Evolutionary conservation across 1,140 invertebrate species (phyloP), one percentile per base, ranked within the genome.

Genomic region (Dysdera silvatica): DNA sequence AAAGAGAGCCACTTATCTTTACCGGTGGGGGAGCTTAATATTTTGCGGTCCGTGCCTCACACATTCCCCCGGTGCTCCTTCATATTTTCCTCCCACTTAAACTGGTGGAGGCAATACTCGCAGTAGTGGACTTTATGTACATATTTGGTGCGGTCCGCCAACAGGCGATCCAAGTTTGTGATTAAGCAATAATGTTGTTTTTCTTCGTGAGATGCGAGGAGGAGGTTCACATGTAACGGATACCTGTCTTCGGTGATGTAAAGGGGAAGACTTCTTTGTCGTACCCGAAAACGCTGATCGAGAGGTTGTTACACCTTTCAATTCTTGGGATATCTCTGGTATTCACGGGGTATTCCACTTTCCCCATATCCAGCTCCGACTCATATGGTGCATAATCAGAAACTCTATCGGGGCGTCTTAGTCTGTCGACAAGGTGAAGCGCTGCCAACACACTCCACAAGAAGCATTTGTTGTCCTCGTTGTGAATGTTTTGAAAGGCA

Each of bases 381-480:
- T 60, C n/a, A n/a, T 33, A 52, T 37, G 31, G 14, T 48, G 8
- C 33, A 23, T 61, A 61, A 33, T 61, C 37, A 20, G 14, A 33
- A 8, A 51, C 29, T 35, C 45, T 32, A 18, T 48, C 8, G 1
- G 41, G 24, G 14, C 24, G 0, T 24, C 8, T 51, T n/a, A n/a
- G n/a, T n/a, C n/a, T n/a, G 14, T 33, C n/a, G 3, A 12, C 24
- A 20, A 54, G 45, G 29, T 64, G 31, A 2, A 57, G 18, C 16
- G 52, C 18, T 14, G 40, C 18, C 26, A 64, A 31, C n/a, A 64
- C 48, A 23, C 52, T 26, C 57, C 57, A 66, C 47, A 41, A 49
- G 18, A 66, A 66, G 35, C 64, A 66, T 35, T 55, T 33, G 29
- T 61, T 55, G 37, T 61, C 33, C 32, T 56, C 26, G 48, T 64